A percentile compares a stretch with the other conserved stretches of the same genome.
Conservation (phyloP, 2,888 invertebrate species). For the Bombylius major region DNA sequence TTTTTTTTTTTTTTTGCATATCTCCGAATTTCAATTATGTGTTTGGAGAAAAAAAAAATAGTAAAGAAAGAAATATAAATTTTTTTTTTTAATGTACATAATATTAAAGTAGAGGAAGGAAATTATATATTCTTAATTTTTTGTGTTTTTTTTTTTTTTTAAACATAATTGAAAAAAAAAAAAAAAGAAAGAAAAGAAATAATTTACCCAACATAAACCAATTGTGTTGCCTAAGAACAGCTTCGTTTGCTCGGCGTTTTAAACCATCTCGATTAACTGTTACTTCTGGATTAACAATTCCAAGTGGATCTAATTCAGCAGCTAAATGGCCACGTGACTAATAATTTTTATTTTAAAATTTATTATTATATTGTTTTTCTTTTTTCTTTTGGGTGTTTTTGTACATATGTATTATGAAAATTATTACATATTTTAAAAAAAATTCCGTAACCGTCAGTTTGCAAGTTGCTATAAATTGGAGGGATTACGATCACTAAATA, state of each 20-base stretch:
- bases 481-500: too few species aligned
- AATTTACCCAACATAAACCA: slow-evolving; percentile 36
- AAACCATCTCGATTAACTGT: slow-evolving; percentile 35
- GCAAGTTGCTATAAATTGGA: too few species aligned
- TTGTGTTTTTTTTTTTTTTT: too few species aligned
- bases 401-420: neutral
- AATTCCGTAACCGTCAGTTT: too few species aligned
- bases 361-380: neutral
- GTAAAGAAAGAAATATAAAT: too few species aligned
- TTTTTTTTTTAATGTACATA: too few species aligned
- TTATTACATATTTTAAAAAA: neutral
- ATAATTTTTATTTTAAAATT: slow-evolving; percentile 1
- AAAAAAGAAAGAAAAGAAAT: neutral
- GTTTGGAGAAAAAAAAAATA: too few species aligned
- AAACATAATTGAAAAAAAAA: neutral
- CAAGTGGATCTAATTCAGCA: slow-evolving; percentile 70
- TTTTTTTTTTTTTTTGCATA: too few species aligned
- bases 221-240: slow-evolving; percentile 36
- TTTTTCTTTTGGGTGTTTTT: neutral
- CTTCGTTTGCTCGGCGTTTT: slow-evolving; percentile 37
- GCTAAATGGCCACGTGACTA: slow-evolving; percentile 73
- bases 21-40: too few species aligned
- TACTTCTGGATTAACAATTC: slow-evolving; percentile 40
- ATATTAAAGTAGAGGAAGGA: too few species aligned
- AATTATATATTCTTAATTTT: too few species aligned